Conservation (phyloP, 2,888 invertebrate species). For the Ophraella communa region DNA sequence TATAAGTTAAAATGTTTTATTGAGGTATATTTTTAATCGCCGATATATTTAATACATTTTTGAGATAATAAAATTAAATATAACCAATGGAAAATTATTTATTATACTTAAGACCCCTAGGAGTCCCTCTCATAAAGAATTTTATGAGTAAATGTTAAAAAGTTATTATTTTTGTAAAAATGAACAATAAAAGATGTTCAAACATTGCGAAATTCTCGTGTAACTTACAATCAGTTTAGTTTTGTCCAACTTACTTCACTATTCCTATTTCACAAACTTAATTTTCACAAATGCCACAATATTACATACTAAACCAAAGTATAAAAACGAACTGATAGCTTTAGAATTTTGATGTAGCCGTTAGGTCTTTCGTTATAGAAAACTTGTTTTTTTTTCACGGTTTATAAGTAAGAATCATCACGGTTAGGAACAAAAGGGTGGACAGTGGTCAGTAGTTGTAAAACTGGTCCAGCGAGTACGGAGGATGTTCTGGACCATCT, state of each 20-base stretch:
- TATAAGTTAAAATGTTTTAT: too few relatives aligned
- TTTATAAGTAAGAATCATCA: constrained; percentile 23
- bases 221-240: neutral
- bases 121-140: too few relatives aligned
- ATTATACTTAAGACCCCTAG: too few relatives aligned
- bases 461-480: constrained; percentile 53
- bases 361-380: neutral
- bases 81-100: too few relatives aligned
- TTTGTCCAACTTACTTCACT: neutral
- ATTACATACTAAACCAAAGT: neutral
- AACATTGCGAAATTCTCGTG: too few relatives aligned
- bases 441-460: constrained; percentile 54
- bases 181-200: too few relatives aligned
- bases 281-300: neutral
- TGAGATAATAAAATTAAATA: too few relatives aligned
- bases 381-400: constrained; percentile 27
- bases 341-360: neutral
- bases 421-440: constrained; percentile 38
- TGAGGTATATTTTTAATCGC: too few relatives aligned
- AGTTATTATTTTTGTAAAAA: too few relatives aligned
- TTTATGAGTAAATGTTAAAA: too few relatives aligned
- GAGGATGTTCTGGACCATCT: constrained; percentile 53
- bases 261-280: neutral
- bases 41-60: too few relatives aligned
- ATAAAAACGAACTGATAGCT: constrained; percentile 7